Base-by-base conservation (phyloP, 2,797 vertebrate species). In the Crenuchus spilurus region DNA sequence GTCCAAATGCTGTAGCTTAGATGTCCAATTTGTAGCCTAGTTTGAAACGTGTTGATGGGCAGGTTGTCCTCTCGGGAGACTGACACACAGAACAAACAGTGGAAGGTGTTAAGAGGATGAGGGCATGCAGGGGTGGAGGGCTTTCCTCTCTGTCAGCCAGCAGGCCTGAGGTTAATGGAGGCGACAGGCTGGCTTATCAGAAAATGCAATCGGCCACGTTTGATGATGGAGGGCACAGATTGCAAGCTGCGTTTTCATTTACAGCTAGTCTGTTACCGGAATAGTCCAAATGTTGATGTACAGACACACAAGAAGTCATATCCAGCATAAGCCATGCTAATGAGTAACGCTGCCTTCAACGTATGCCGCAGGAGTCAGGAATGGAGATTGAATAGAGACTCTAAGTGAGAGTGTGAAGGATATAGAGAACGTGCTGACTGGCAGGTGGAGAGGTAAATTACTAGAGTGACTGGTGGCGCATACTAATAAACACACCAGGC, bases 141-240 rank as follows among this genome's bases (percentile, higher is more conserved):
- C 13, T 46, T 74, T 76, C 54, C 72, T 61, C 55, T 16, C 62
- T 41, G 70, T 46, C 33, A 58, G 52, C 65, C 30, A 39, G 66
- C 62, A 74, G 75, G 65, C 10, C 77, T 68, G 67, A 48, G 66
- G 70, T 75, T 79, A 79, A 82, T 82, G 58, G 80, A 77, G 57
- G 68, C 44, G 77, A 70, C 66, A 39, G 58, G 75, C 78, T 48
- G 62, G 46, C 54, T 69, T 83, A 84, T 84, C 81, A 83, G 80
- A 80, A 86, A 84, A 86, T 82, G 58, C 81, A 79, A 83, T 84
- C 78, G 61, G 67, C 66, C 37, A 64, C n/a, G 44, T 77, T 65
- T 80, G 69, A 72, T 60, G 79, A 63, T 60, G 30, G 55, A 66
- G 51, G 58, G 67, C 64, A 78, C 74, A 72, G 69, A 65, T 55